Evolutionary conservation across 1,140 invertebrate genomes (phyloP).

Genomic region (fruit fly (Drosophila melanogaster)): Release_6_plus_ISO1_MT NC_004354.4:16434001-16434500

Average conservation of each 20-base stretch:
- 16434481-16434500: conserved; percentile 69
- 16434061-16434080: conserved; percentile 84
- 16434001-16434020: conserved; percentile 84
- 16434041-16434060: conserved; percentile 84
- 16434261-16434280: conserved; percentile 84
- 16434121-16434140: conserved; percentile 84
- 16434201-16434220: too few species aligned
- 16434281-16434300: conserved; percentile 80
- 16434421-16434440: conserved; percentile 25
- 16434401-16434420: conserved; percentile 49
- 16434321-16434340: conserved; percentile 83
- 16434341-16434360: conserved; percentile 81
- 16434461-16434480: conserved; percentile 80
- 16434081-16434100: conserved; percentile 84
- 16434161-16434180: neutral
- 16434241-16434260: conserved; percentile 14
- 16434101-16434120: conserved; percentile 84
- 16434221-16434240: neutral
- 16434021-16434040: conserved; percentile 84
- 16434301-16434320: conserved; percentile 76
- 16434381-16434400: conserved; percentile 72
- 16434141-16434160: conserved; percentile 8
- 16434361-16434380: conserved; percentile 80
- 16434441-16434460: conserved; percentile 60
- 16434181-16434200: too few species aligned